Conservation (phyloP, 2,888 invertebrate genomes). For the Nineta flava region DNA sequence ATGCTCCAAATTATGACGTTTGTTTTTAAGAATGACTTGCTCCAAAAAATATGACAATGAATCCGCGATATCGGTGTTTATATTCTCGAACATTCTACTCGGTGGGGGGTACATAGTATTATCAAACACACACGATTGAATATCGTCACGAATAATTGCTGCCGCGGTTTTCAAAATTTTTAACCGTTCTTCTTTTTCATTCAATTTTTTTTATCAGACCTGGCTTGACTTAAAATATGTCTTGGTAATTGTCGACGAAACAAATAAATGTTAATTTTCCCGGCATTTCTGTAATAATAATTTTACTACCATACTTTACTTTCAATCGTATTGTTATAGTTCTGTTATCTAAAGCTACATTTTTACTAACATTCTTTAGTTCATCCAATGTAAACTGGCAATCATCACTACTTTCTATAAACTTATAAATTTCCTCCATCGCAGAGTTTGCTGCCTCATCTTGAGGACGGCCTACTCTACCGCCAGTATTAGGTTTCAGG, state of each 20-base stretch:
- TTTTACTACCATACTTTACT: neutral
- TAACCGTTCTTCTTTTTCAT: slow-evolving; percentile 16
- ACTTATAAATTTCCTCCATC: slow-evolving; percentile 21
- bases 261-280: slow-evolving; percentile 9
- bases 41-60: slow-evolving; percentile 16
- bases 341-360: slow-evolving; percentile 11
- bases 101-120: slow-evolving; percentile 17
- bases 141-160: too few species aligned
- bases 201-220: slow-evolving; percentile 15
- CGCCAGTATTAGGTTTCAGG: slow-evolving; percentile 18
- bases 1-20: neutral
- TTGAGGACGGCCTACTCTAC: slow-evolving; percentile 21
- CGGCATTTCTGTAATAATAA: slow-evolving; percentile 16
- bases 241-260: slow-evolving; percentile 9
- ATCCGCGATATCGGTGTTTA: slow-evolving; percentile 17
- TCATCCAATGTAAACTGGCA: slow-evolving; percentile 9
- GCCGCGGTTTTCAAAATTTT: slow-evolving; percentile 12
- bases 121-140: too few species aligned
- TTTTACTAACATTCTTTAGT: slow-evolving; percentile 10
- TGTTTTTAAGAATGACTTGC: too few species aligned
- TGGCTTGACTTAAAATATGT: slow-evolving; percentile 14
- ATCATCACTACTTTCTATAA: slow-evolving; percentile 18
- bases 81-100: slow-evolving; percentile 18
- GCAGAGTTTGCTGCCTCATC: slow-evolving; percentile 16
- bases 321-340: slow-evolving; percentile 13